phyloP scores from a whole-genome alignment of 1,140 invertebrate species.

The Caenorhabditis inopinata region DNA sequence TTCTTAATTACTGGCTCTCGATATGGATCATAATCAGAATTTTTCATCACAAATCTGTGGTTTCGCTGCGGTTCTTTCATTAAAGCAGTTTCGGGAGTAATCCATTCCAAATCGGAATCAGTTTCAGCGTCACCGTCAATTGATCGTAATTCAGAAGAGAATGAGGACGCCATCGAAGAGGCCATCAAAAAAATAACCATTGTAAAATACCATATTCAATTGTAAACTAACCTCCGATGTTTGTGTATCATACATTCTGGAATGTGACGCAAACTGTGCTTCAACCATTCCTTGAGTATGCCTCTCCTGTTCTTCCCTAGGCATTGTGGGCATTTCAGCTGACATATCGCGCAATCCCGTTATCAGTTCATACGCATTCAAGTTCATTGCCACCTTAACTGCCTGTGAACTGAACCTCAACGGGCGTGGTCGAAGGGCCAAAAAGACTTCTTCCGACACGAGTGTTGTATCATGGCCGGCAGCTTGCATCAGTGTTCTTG shows the following conservation, averaged over 20 bases:
- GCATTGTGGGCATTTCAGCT: conserved; percentile 34
- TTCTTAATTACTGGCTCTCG: neutral
- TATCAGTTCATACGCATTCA: conserved; percentile 54
- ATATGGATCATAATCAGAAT: conserved; percentile 43
- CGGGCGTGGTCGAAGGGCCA: conserved; percentile 60
- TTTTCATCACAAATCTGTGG: conserved; percentile 20
- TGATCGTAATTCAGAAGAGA: conserved; percentile 64
- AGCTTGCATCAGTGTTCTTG: conserved; percentile 54
- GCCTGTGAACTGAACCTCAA: conserved; percentile 57
- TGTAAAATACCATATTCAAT: too few relatives aligned
- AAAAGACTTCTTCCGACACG: conserved; percentile 63
- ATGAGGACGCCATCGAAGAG: conserved; percentile 62
- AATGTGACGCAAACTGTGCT: conserved; percentile 35
- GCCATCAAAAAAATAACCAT: conserved; percentile 46
- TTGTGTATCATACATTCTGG: conserved; percentile 16
- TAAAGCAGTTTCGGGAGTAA: conserved; percentile 62
- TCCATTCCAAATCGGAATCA: conserved; percentile 64
- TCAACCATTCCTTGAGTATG: conserved; percentile 20
- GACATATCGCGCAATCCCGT: neutral
- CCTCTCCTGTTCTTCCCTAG: conserved; percentile 18
- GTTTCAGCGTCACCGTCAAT: conserved; percentile 62
- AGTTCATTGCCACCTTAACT: conserved; percentile 46
- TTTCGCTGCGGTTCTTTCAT: conserved; percentile 39
- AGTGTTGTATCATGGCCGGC: conserved; percentile 52
- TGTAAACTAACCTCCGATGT: conserved; percentile 30